These are phyloP conservation scores for Plebejus melissa DNA, from an alignment of 2,888 invertebrate genomes.

Conservation along the genomic window DNA sequence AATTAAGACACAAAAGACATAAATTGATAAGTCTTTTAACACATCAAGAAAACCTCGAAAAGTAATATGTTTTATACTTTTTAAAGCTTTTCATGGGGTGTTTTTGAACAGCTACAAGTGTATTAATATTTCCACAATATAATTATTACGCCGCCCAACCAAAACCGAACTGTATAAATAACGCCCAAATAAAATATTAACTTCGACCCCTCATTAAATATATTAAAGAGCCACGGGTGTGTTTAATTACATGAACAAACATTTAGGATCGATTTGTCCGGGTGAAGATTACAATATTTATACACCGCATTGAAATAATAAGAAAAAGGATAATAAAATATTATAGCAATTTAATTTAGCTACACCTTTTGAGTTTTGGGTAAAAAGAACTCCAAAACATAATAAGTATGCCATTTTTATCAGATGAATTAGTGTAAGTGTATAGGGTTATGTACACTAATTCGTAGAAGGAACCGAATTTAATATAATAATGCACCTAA, in stretches of 20 bases:
- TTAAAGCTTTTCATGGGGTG: not conserved
- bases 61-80: too few species aligned
- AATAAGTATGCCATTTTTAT: too few species aligned
- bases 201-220: constrained; percentile 1
- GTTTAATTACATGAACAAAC: not conserved
- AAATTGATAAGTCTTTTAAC: too few species aligned
- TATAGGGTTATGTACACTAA: too few species aligned
- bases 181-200: constrained; percentile 1
- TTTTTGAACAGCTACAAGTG: not conserved
- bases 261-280: not conserved
- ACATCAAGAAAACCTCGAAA: too few species aligned
- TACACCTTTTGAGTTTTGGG: too few species aligned
- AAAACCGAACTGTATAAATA: constrained; percentile 5
- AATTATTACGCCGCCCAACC: not conserved
- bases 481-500: too few species aligned
- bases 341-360: too few species aligned
- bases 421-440: too few species aligned
- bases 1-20: too few species aligned
- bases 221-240: not conserved
- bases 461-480: too few species aligned
- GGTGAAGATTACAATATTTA: not conserved
- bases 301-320: not conserved
- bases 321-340: not conserved
- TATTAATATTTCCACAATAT: not conserved
- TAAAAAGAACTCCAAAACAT: too few species aligned